phyloP scores from a whole-genome alignment of 30 jellyfish, hydroid and myxozoan species.

The Sanderia malayensis region DNA sequence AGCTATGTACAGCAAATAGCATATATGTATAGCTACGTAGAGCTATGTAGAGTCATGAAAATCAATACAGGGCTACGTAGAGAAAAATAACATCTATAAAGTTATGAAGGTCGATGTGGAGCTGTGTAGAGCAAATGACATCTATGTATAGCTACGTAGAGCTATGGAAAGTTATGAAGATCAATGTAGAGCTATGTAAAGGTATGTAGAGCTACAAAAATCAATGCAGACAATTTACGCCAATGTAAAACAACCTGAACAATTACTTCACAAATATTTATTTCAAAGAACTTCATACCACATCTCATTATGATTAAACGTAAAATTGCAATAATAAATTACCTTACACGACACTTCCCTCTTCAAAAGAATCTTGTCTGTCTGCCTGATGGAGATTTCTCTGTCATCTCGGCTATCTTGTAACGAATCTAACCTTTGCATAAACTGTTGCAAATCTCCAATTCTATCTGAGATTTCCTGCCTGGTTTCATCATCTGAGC shows the following conservation, averaged over 20 bases:
- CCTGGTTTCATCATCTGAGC: conserved; percentile 44
- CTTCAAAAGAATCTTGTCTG: not conserved
- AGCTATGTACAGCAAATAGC: too few species aligned
- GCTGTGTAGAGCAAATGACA: too few species aligned
- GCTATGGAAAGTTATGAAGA: not conserved
- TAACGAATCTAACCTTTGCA: not conserved
- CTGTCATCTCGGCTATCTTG: not conserved
- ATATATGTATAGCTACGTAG: too few species aligned
- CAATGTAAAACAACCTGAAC: not conserved
- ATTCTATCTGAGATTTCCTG: conserved; percentile 16
- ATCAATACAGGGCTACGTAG: not conserved
- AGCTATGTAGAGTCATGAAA: not conserved
- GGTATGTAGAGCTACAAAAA: not conserved
- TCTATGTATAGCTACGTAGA: not conserved
- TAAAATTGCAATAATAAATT: not conserved
- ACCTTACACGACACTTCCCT: not conserved
- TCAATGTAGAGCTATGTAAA: not conserved
- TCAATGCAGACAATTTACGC: not conserved
- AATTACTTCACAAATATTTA: not conserved
- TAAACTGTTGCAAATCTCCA: not conserved
- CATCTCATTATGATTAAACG: not conserved
- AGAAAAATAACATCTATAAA: too few species aligned
- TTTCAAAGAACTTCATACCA: not conserved
- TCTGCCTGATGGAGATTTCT: not conserved
- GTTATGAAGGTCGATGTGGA: too few species aligned